Conservation (phyloP, 1,140 invertebrate genomes). For the Sarcophaga bullata region DNA sequence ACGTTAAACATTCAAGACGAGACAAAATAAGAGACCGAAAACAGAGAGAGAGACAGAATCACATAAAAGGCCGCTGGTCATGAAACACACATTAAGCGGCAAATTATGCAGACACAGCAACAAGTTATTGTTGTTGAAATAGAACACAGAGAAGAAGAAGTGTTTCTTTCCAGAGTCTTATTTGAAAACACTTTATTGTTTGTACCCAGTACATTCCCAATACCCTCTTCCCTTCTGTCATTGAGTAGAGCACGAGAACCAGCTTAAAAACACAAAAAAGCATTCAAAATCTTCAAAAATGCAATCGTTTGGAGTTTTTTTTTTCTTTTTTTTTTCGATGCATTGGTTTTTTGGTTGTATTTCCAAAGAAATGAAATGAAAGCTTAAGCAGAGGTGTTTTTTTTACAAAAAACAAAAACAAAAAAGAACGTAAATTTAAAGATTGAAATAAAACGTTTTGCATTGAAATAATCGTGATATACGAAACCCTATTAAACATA, state of each 20-base stretch:
- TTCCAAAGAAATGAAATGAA: conserved; percentile 23
- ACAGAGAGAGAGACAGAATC: not conserved
- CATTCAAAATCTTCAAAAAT: not conserved
- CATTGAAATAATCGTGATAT: conserved; percentile 27
- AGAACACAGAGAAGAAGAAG: not conserved
- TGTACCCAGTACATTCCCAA: not conserved
- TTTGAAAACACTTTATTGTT: not conserved
- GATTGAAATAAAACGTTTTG: not conserved
- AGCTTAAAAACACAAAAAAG: not conserved
- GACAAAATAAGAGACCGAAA: not conserved
- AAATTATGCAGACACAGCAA: conserved; percentile 26
- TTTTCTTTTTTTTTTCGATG: conserved; percentile 1
- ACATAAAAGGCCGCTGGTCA: conserved; percentile 25
- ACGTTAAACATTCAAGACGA: not conserved
- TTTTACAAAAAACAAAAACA: not conserved
- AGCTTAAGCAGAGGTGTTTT: not conserved
- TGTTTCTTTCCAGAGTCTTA: not conserved
- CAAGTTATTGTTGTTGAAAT: conserved; percentile 5
- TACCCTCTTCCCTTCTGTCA: not conserved
- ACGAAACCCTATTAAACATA: conserved; percentile 40
- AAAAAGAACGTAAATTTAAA: not conserved
- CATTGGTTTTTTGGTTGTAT: not conserved
- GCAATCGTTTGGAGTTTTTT: conserved; percentile 28
- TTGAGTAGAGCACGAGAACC: not conserved
- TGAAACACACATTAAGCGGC: conserved; percentile 25